phyloP scores from a whole-genome alignment of 35 echinoderm and acorn worm species.

The Heliocidaris tuberculata region DNA sequence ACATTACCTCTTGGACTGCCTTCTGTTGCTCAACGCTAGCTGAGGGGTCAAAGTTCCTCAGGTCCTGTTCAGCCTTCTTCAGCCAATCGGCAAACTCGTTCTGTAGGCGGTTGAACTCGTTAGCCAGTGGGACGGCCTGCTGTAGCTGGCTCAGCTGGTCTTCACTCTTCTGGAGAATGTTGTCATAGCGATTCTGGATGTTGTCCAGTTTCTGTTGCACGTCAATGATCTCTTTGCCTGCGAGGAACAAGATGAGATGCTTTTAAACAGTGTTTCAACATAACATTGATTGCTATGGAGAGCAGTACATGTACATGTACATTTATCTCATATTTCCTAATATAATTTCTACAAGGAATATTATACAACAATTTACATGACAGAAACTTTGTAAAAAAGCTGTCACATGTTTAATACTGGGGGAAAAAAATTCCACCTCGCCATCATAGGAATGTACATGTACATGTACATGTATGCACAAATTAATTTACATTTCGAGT shows the following conservation, averaged over 20 bases:
- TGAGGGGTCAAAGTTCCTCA: slow-evolving; percentile 74
- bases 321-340: too few relatives aligned
- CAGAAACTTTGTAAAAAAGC: too few relatives aligned
- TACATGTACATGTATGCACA: too few relatives aligned
- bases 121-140: slow-evolving; percentile 81
- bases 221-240: slow-evolving; percentile 90
- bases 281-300: too few relatives aligned
- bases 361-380: too few relatives aligned
- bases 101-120: slow-evolving; percentile 79
- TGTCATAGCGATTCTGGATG: slow-evolving; percentile 88
- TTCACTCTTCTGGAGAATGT: slow-evolving; percentile 80
- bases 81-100: slow-evolving; percentile 75
- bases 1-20: slow-evolving; percentile 79
- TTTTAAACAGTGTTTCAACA: too few relatives aligned
- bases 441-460: too few relatives aligned
- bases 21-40: slow-evolving; percentile 84
- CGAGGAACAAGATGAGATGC: background rate
- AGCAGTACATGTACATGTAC: too few relatives aligned
- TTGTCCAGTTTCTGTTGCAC: slow-evolving; percentile 94
- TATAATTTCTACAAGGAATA: too few relatives aligned
- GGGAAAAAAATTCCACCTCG: too few relatives aligned
- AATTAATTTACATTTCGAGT: too few relatives aligned
- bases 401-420: too few relatives aligned
- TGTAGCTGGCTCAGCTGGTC: slow-evolving; percentile 77
- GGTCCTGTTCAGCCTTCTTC: slow-evolving; percentile 73